Evolutionary conservation across 1,140 invertebrate genomes (phyloP), one percentile per base, ranked within the genome.

Genomic region (Neomicropteryx cornuta): DNA sequence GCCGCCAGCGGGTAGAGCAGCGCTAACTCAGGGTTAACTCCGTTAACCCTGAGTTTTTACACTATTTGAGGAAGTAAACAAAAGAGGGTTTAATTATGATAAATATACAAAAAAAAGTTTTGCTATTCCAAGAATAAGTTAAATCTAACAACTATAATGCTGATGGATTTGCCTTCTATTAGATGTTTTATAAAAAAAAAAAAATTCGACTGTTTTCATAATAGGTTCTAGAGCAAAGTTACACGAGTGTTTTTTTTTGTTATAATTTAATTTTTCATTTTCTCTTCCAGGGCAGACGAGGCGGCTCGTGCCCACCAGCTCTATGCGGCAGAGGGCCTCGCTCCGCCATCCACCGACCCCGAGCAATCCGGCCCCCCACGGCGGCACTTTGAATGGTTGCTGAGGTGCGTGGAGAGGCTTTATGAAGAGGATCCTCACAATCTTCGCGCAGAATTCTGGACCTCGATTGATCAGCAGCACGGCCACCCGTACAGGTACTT

Each of bases 401-500:
- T 96, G 52, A 60, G 81, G 8, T 75, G 82, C 53, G 76, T 95
- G 22, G 75, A 81, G 18, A 73, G 79, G 42, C 61, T 95, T 11
- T 95, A 95, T 58, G 64, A 61, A 16, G 73, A 78, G 42, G 87
- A 92, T 63, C 76, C 78, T 2, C 58, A 82, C 0, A 70, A 77
- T 18, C 66, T 90, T 18, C 75, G 77, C 2, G 58, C 82, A 47
- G 86, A 91, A 45, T 96, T 83, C 62, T 95, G 90, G 90, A 81
- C 75, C 43, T 74, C 79, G 3, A 67, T 72, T 33, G 79, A 83
- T 33, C 40, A 52, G 37, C 62, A 61, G 32, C 62, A 61, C 39
- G 57, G 57, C 17, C 60, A 70, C 16, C n/a, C n/a, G n/a, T 42
- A 45, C 42, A 11, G 32, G 24, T n/a, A 22, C 33, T n/a, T 41